phyloP scores from a whole-genome alignment of 1,140 invertebrate species.

The Campoletis sonorensis region DNA sequence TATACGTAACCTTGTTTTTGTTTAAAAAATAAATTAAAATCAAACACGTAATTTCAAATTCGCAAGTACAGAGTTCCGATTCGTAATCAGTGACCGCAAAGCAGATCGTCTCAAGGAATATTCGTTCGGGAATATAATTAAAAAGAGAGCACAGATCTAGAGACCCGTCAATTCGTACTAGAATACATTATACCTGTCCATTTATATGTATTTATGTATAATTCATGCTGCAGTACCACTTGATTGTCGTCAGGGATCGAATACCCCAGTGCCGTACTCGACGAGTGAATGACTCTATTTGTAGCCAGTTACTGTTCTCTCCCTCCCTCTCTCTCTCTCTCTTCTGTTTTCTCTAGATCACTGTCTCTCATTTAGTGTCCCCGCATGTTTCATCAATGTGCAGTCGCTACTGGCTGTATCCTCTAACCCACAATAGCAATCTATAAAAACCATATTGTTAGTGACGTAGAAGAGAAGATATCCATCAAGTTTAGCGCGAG shows the following conservation, averaged over 20 bases:
- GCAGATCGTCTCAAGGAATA: too few relatives aligned
- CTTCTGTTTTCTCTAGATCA: background rate
- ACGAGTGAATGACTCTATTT: slow-evolving; percentile 8
- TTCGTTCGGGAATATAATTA: too few relatives aligned
- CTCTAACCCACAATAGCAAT: background rate
- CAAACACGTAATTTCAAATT: too few relatives aligned
- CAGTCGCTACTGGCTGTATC: background rate
- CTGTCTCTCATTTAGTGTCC: background rate
- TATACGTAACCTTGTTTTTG: too few relatives aligned
- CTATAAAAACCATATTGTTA: background rate
- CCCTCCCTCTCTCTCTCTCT: background rate
- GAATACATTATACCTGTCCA: too few relatives aligned
- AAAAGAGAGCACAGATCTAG: too few relatives aligned
- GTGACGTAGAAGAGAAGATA: background rate
- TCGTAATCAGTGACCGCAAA: too few relatives aligned
- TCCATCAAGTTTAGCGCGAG: background rate
- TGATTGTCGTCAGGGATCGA: background rate
- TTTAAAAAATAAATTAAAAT: too few relatives aligned
- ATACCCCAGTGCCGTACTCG: background rate
- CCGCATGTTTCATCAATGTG: background rate
- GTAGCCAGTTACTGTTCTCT: background rate
- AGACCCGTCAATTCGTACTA: too few relatives aligned
- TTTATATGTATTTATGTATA: background rate
- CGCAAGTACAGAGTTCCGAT: too few relatives aligned
- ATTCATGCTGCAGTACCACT: background rate